Evolutionary conservation across 2,797 vertebrate genomes (phyloP), one percentile per base, ranked within the genome.

Genomic region (Mus spretus): DNA sequence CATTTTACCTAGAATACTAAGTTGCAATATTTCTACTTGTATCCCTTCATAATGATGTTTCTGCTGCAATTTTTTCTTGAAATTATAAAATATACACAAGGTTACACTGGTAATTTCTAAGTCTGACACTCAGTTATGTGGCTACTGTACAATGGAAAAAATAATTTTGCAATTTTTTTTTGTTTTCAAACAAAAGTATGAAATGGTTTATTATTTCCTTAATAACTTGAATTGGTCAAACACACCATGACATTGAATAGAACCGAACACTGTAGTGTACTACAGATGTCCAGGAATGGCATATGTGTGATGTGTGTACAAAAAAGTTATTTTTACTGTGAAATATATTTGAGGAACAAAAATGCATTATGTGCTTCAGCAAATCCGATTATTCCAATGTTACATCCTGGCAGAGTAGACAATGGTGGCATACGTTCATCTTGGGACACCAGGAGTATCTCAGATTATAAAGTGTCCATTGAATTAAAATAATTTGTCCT

Each of bases 381-480:
- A 98, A 96, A 92, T 83, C 90, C 0, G 65, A 44, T 85, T 40
- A 79, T 91, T 92, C 59, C 82, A 89, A 92, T 82, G 24, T 78
- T 87, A 94, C 63, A 84, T 74, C 40, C 88, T 80, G 80, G 59
- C 70, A 79, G 37, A 14, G 89, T 50, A 84, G 80, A 94, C 55
- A 77, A 80, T 84, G 59, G 61, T 67, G 44, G 34, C 77, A 72
- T 28, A 79, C 28, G 53, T 44, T 86, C 44, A 47, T 67, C 53
- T 78, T 93, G 44, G 86, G 74, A 70, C 83, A 31, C 12, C 75
- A 40, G 31, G 65, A 55, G 31, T 63, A 81, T 93, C 70, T 90
- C 53, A 13, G 86, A 81, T 55, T 31, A 12, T 87, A 77, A 95
- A 96, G 94, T 89, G 94, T 94, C 95, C 37, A 15, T 67, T 86